phyloP scores from a whole-genome alignment of 2,888 invertebrate species.

The Micoletzkya japonica region DNA sequence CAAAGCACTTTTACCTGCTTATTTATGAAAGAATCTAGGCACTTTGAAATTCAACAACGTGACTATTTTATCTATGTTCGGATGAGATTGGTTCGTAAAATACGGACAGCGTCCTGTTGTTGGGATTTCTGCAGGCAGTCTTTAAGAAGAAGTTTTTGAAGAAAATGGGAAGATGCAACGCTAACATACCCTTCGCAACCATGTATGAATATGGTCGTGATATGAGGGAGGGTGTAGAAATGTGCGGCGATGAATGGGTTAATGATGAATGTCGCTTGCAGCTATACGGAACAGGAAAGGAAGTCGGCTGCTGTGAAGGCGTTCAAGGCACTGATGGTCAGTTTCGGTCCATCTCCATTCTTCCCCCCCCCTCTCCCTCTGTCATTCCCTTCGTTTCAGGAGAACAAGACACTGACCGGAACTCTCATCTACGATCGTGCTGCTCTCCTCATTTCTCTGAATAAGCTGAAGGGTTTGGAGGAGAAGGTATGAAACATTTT shows the following conservation, averaged over 20 bases:
- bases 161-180: too few species aligned
- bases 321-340: background rate
- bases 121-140: background rate
- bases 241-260: too few species aligned
- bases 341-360: background rate
- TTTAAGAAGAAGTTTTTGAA: too few species aligned
- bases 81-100: background rate
- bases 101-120: background rate
- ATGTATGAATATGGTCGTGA: background rate
- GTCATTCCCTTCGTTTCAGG: background rate
- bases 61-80: too few species aligned
- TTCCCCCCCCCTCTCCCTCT: background rate
- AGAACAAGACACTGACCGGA: background rate
- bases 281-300: constrained; percentile 4
- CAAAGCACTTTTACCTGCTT: too few species aligned
- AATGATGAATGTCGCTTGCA: background rate
- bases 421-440: constrained; percentile 14
- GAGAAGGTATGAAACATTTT: background rate
- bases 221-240: background rate
- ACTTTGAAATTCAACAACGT: too few species aligned
- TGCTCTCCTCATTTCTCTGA: background rate
- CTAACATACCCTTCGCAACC: background rate
- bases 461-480: constrained; percentile 10
- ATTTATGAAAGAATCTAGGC: too few species aligned
- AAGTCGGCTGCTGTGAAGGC: background rate